Conservation (phyloP, 92 coral and sea anemone species). For the Palythoa grandis region DNA sequence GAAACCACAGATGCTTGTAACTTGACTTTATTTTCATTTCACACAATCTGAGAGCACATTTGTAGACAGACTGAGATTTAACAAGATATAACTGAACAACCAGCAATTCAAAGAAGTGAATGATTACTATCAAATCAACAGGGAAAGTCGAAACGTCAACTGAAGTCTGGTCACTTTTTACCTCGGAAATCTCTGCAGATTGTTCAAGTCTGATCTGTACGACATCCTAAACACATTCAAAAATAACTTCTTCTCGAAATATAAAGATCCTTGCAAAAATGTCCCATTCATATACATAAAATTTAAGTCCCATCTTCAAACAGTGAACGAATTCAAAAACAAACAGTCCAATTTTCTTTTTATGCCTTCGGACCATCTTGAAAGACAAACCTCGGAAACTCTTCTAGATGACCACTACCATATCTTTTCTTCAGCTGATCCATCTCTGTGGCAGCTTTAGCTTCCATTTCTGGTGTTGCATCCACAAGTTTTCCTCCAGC, state of each 20-base stretch:
- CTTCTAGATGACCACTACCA: slow-evolving; percentile 92
- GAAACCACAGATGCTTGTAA: neutral
- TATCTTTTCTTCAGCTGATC: slow-evolving; percentile 87
- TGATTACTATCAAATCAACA: neutral
- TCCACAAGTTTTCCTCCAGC: slow-evolving; percentile 83
- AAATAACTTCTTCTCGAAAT: neutral
- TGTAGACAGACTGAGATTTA: neutral
- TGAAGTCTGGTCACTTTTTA: too few relatives aligned
- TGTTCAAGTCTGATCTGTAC: neutral
- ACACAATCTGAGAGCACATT: neutral
- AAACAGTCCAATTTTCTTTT: neutral
- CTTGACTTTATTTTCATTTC: neutral
- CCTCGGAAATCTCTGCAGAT: neutral
- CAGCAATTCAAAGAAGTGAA: neutral
- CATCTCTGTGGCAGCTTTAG: slow-evolving; percentile 73
- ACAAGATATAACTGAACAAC: neutral
- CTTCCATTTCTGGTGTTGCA: slow-evolving; percentile 85
- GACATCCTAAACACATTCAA: too few relatives aligned
- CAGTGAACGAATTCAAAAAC: neutral
- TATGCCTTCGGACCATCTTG: slow-evolving; percentile 43
- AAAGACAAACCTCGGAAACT: slow-evolving; percentile 94
- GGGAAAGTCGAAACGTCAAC: neutral
- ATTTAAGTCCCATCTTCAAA: slow-evolving; percentile 10
- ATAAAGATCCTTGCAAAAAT: neutral
- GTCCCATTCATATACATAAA: neutral